A percentile compares a stretch with the other conserved stretches of the same genome.
These are phyloP conservation scores for Oreochromis niloticus DNA, from an alignment of 2,113 vertebrate genomes.

Conservation along the genomic window DNA sequence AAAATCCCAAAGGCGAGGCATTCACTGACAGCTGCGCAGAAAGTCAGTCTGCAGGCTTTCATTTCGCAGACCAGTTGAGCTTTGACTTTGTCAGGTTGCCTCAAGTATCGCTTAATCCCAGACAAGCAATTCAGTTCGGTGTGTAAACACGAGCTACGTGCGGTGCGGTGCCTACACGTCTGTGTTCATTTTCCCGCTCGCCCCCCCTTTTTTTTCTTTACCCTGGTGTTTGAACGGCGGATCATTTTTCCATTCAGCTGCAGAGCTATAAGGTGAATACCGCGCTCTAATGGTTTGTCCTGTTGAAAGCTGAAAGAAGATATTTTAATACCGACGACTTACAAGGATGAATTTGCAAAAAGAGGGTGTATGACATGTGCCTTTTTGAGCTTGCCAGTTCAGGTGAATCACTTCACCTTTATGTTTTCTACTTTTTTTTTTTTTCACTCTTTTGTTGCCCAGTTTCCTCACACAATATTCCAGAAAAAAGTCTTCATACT, in stretches of 20 bases:
- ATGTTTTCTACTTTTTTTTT: neutral
- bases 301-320: neutral
- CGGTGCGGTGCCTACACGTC: neutral
- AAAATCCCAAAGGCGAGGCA: constrained; percentile 16
- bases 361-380: neutral
- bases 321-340: neutral
- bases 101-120: constrained; percentile 17
- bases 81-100: constrained; percentile 18
- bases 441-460: neutral
- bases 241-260: neutral
- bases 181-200: neutral
- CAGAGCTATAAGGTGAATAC: neutral
- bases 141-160: neutral
- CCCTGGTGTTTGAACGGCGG: neutral
- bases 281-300: neutral
- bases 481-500: neutral
- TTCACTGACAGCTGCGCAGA: constrained; percentile 22
- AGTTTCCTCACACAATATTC: neutral
- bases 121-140: constrained; percentile 1
- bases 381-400: neutral
- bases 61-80: constrained; percentile 24
- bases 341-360: neutral
- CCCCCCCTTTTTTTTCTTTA: neutral
- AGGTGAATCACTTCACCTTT: neutral
- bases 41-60: constrained; percentile 21